Evolutionary conservation across 2,888 invertebrate genomes (phyloP).

Genomic region (Molorchus minor): DNA sequence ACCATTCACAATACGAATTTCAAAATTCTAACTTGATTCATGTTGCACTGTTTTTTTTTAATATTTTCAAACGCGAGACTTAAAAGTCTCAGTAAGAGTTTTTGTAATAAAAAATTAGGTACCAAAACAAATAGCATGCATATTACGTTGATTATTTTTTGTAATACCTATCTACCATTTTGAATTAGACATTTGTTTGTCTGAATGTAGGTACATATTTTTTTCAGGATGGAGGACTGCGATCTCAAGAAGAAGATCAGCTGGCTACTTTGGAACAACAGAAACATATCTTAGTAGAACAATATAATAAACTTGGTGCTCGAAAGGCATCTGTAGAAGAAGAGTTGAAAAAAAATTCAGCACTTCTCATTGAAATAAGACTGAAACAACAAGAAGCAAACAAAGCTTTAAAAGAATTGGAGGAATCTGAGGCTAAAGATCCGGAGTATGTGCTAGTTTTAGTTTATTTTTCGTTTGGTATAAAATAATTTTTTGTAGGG

Average conservation of each 20-base stretch:
- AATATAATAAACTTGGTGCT: constrained; percentile 66
- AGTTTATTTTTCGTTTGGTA: no score
- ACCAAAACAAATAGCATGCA: no score
- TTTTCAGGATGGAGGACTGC: constrained; percentile 54
- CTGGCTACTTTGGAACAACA: constrained; percentile 53
- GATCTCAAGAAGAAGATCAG: constrained; percentile 54
- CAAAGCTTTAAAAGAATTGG: constrained; percentile 63
- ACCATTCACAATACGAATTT: no score
- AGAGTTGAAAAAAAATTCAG: constrained; percentile 54
- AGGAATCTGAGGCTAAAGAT: constrained; percentile 63
- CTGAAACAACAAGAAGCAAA: constrained; percentile 57
- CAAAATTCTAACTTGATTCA: no score
- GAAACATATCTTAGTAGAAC: constrained; percentile 51
- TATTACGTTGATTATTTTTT: no score
- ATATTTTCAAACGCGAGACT: no score
- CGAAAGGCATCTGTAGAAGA: constrained; percentile 63
- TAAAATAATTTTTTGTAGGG: constrained; percentile 40
- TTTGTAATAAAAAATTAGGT: no score
- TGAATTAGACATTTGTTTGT: background rate
- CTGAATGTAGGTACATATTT: constrained; percentile 15
- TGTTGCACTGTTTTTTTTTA: no score
- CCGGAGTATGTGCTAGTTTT: constrained; percentile 62
- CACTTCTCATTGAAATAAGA: constrained; percentile 48
- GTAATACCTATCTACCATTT: no score
- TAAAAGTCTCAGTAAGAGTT: no score